Conservation (phyloP, 2,888 invertebrate genomes). For the Nymphalis polychloros region DNA sequence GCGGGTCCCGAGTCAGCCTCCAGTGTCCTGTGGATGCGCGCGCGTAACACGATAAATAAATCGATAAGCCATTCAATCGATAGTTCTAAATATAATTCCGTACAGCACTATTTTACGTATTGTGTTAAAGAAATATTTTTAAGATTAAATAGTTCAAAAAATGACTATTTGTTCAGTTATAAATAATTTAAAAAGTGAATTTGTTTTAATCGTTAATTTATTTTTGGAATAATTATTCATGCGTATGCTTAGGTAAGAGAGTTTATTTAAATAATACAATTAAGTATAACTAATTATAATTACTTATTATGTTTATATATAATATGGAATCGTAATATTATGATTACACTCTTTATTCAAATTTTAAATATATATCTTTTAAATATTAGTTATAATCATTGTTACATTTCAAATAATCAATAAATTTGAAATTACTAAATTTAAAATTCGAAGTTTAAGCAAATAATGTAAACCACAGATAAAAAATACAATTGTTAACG, state of each 20-base stretch:
- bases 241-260: slow-evolving; percentile 23
- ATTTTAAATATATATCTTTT: no score
- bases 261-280: not conserved
- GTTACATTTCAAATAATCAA: no score
- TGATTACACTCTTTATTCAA: no score
- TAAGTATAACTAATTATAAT: not conserved
- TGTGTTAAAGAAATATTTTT: not conserved
- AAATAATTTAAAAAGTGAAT: slow-evolving; percentile 23
- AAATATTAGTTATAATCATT: no score
- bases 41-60: slow-evolving; percentile 38
- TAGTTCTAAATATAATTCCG: slow-evolving; percentile 42
- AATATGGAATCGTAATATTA: not conserved
- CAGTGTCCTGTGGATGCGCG: slow-evolving; percentile 53
- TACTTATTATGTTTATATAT: not conserved
- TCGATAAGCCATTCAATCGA: slow-evolving; percentile 43
- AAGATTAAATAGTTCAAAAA: not conserved
- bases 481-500: no score
- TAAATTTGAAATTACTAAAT: no score
- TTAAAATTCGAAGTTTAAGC: no score
- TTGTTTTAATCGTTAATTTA: not conserved
- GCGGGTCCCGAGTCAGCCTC: slow-evolving; percentile 53
- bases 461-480: no score
- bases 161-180: not conserved
- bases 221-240: slow-evolving; percentile 21
- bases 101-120: slow-evolving; percentile 45